phyloP scores from a whole-genome alignment of 2,113 vertebrate genomes.

The Aleadryas rufinucha region DNA sequence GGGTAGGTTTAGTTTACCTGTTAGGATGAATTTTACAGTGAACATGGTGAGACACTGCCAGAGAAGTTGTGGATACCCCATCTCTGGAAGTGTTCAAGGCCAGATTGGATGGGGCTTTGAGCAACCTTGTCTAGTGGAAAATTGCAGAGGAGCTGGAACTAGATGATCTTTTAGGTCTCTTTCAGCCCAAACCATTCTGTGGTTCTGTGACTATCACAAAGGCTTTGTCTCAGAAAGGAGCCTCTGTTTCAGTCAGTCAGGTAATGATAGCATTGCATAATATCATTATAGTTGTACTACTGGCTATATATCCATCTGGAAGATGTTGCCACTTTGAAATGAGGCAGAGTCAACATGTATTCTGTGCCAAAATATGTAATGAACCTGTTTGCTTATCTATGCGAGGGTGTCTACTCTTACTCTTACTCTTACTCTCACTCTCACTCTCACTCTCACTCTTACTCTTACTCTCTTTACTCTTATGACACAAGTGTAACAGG shows the following conservation, averaged over 20 bases:
- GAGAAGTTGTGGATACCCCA: not conserved
- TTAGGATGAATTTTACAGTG: not conserved
- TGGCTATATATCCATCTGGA: not conserved
- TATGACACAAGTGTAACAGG: rapidly evolving
- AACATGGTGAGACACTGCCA: not conserved
- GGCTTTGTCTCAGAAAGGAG: not conserved
- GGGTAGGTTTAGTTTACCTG: not conserved
- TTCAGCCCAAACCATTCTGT: not conserved
- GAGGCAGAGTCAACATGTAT: not conserved
- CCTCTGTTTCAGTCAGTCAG: not conserved
- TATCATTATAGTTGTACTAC: not conserved
- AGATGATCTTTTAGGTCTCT: not conserved
- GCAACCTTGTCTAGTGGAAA: not conserved
- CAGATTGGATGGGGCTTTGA: not conserved
- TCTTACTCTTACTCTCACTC: not conserved
- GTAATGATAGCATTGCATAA: not conserved
- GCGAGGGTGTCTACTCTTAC: rapidly evolving
- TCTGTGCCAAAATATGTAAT: not conserved
- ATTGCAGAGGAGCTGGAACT: not conserved
- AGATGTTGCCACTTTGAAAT: not conserved
- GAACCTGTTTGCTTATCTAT: not conserved
- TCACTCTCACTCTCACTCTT: not conserved
- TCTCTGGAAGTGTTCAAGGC: not conserved
- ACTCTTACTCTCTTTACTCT: not conserved
- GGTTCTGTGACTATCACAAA: not conserved